These are phyloP conservation scores for Pseudois nayaur DNA, from an alignment of 2,113 vertebrate species.

Conservation along the genomic window DNA sequence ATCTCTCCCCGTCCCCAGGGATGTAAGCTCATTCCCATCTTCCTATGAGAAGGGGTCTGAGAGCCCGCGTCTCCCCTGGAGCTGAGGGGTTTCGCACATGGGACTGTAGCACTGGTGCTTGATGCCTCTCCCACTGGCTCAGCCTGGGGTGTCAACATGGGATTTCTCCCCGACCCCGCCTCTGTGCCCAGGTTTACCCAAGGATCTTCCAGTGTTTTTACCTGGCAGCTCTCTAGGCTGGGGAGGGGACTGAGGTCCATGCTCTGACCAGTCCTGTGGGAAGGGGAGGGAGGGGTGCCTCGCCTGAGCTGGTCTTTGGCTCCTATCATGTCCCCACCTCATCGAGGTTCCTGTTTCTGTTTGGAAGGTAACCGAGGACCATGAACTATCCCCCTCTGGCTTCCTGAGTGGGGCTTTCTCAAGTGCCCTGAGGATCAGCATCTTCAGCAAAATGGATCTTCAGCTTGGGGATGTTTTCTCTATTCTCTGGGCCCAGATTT, in stretches of 20 bases:
- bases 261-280: neutral
- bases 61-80: neutral
- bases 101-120: neutral
- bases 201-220: neutral
- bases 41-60: neutral
- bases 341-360: neutral
- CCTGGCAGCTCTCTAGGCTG: neutral
- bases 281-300: neutral
- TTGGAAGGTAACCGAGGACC: neutral
- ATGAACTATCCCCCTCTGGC: rapidly evolving
- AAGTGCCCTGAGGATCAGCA: neutral
- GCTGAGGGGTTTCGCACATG: neutral
- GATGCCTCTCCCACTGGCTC: neutral
- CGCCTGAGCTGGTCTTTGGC: neutral
- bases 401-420: neutral
- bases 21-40: constrained; percentile 22
- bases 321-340: rapidly evolving
- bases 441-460: neutral
- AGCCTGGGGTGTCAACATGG: neutral
- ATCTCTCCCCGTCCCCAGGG: constrained; percentile 18
- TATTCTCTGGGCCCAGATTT: neutral
- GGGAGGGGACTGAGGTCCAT: neutral
- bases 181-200: neutral
- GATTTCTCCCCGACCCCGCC: neutral
- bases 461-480: neutral